phyloP scores from a whole-genome alignment of 2,113 vertebrate genomes.

The Antigone vipio region DNA sequence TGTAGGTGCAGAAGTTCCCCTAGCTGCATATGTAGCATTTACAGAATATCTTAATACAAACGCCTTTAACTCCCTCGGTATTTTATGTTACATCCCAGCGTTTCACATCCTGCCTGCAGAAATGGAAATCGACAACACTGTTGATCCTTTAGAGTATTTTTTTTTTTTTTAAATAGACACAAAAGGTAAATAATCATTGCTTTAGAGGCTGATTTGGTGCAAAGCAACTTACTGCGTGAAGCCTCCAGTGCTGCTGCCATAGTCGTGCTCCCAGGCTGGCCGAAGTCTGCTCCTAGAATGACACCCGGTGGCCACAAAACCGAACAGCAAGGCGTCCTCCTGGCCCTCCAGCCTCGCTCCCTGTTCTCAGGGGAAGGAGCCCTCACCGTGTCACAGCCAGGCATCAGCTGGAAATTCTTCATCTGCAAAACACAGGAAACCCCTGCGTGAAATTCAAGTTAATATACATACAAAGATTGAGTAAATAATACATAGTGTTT shows the following conservation, averaged over 20 bases:
- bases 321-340: conserved; percentile 42
- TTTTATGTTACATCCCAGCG: not conserved
- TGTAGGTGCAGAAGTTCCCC: not conserved
- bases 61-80: not conserved
- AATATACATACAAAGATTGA: not conserved
- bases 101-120: not conserved
- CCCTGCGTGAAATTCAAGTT: not conserved
- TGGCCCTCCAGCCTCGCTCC: not conserved
- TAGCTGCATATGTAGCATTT: not conserved
- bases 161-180: too few species aligned
- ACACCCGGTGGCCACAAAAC: conserved; percentile 70
- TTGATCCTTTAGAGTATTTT: not conserved
- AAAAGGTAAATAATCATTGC: not conserved
- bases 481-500: not conserved
- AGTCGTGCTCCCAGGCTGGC: not conserved
- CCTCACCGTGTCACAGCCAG: fast-evolving
- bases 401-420: not conserved
- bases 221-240: not conserved
- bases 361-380: fast-evolving
- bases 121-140: not conserved
- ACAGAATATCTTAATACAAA: not conserved
- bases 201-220: not conserved
- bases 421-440: not conserved
- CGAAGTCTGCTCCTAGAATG: conserved; percentile 58
- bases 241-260: not conserved